A percentile compares a stretch with the other conserved stretches of the same genome.
Conservation (phyloP, 2,797 vertebrate genomes). For the Brachyalestes nurse region DNA sequence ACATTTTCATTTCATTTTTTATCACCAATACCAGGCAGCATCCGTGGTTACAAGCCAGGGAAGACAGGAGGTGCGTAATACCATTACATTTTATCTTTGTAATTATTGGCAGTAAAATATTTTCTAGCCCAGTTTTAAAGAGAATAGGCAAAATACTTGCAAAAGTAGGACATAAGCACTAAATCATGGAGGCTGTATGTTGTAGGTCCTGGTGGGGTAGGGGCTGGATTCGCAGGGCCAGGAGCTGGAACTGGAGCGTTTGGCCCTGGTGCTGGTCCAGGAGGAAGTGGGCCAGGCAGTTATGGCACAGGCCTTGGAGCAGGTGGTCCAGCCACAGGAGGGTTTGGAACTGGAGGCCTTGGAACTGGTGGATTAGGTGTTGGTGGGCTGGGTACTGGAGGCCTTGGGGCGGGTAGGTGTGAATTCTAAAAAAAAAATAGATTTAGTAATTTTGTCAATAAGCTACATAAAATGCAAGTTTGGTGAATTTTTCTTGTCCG, state of each 20-base stretch:
- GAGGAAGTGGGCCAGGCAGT: conserved; percentile 41
- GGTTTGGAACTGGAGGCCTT: conserved; percentile 33
- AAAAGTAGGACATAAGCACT: not conserved
- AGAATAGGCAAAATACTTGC: not conserved
- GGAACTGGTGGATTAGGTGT: conserved; percentile 33
- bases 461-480: not conserved
- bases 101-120: not conserved
- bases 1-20: not conserved
- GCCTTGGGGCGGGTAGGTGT: conserved; percentile 59
- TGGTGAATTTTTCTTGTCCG: not conserved
- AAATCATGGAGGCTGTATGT: conserved; percentile 45
- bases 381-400: conserved; percentile 52
- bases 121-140: not conserved
- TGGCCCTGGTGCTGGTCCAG: conserved; percentile 46
- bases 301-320: conserved; percentile 41
- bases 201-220: conserved; percentile 29
- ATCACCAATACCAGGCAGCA: conserved; percentile 42
- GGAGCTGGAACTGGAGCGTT: conserved; percentile 57
- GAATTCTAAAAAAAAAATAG: not conserved
- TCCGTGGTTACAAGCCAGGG: conserved; percentile 48
- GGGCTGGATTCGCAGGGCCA: conserved; percentile 44
- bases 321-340: conserved; percentile 47
- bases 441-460: not conserved
- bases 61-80: conserved; percentile 52
- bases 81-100: not conserved